A percentile compares a stretch with the other conserved stretches of the same genome.
phyloP scores from a whole-genome alignment of 2,888 invertebrate species.

The Salticus scenicus region DNA sequence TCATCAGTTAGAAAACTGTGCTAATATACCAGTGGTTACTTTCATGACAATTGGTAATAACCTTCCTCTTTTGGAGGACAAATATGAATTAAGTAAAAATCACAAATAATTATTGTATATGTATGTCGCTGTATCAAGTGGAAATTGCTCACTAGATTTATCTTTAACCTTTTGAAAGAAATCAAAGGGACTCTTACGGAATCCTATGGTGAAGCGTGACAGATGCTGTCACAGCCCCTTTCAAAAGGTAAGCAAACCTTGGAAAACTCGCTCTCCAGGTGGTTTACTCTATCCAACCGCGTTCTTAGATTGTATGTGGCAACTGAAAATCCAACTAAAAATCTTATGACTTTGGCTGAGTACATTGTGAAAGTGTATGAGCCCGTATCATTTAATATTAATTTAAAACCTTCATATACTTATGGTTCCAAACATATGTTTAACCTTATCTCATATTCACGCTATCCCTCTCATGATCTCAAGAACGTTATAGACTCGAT shows the following conservation, averaged over 20 bases:
- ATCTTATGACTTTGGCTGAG: conserved; percentile 11
- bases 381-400: conserved; percentile 12
- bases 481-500: conserved; percentile 2
- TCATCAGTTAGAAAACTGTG: no score
- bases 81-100: no score
- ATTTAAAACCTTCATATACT: conserved; percentile 13
- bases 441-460: conserved; percentile 5
- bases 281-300: conserved; percentile 6
- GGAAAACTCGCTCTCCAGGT: conserved; percentile 16
- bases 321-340: conserved; percentile 20
- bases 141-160: conserved; percentile 13
- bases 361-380: conserved; percentile 8
- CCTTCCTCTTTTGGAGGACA: no score
- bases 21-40: no score
- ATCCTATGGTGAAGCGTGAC: no score
- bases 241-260: neutral
- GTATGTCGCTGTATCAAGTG: conserved; percentile 19
- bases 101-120: no score
- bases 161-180: no score
- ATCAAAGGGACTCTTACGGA: no score
- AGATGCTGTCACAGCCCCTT: no score
- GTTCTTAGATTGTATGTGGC: neutral
- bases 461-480: neutral
- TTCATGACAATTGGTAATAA: no score
- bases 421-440: conserved; percentile 12